Base-by-base conservation (phyloP, 2,113 vertebrate genomes). In the Orthonyx spaldingii region DNA sequence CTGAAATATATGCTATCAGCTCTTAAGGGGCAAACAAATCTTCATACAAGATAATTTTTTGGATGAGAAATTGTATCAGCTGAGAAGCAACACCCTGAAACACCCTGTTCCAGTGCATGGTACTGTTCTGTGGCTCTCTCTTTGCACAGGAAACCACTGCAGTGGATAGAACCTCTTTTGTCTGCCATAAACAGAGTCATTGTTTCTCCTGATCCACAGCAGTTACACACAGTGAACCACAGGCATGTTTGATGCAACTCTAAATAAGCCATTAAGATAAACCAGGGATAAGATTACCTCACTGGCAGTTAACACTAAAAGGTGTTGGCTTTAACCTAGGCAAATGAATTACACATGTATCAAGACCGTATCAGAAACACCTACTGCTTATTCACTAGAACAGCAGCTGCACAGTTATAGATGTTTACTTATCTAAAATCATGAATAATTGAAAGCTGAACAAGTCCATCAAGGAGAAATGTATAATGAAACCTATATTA, bases 381-480 rank as follows among this genome's bases (percentile, higher is more conserved):
- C 37, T 80, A 65, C 28, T 71, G 32, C 21, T 64, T 79, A 52
- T 49, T 90, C 55, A 80, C 9, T 71, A 72, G 56, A 91, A 60
- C 23, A 81, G 20, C 13, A 4, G 42, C 57, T 89, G 39, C 23
- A 44, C 32, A 59, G 69, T 92, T 87, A 83, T 10, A 94, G 87
- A 72, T 87, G 83, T 64, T 85, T 72, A 50, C 35, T 46, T 65
- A 35, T 22, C 39, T 72, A 61, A 90, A 84, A 39, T 59, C 4
- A 89, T 59, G 64, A 93, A 70, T 93, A 91, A 90, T 28, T 85
- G 42, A 70, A 96, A 65, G 42, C 61, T 88, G 55, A 70, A 41
- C 33, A 84, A 82, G n/a, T 64, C 47, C 50, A 90, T 72, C 59
- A 83, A 79, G 63, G 27, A 75, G 32, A 75, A 63, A 72, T 1